Conservation (phyloP, 30 jellyfish, hydroid and myxozoan genomes). For the Mastigias papua region DNA sequence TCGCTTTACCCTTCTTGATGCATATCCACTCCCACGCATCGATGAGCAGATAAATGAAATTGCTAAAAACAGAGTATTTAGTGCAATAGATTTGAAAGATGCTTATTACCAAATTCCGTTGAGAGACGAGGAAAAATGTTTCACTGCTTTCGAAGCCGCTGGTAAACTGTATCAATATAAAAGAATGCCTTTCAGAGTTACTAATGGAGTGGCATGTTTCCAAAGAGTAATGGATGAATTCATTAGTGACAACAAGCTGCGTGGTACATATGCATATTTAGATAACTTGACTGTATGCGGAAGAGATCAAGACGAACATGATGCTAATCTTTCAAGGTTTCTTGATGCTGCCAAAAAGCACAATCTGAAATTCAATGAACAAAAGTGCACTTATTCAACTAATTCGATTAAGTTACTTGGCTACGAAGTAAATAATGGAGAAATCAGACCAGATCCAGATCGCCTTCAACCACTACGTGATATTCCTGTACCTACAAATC, state of each 20-base stretch:
- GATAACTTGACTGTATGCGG: conserved; percentile 72
- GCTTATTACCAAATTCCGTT: conserved; percentile 69
- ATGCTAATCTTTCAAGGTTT: conserved; percentile 56
- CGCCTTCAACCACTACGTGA: conserved; percentile 55
- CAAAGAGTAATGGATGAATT: conserved; percentile 36
- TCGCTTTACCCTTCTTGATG: conserved; percentile 69
- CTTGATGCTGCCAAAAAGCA: conserved; percentile 66
- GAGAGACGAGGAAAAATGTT: conserved; percentile 18
- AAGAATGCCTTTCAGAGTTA: conserved; percentile 71
- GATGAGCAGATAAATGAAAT: conserved; percentile 1
- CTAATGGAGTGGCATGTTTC: conserved; percentile 72
- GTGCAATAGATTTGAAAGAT: conserved; percentile 48
- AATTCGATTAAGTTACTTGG: conserved; percentile 47
- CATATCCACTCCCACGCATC: conserved; percentile 55
- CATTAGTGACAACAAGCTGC: conserved; percentile 19
- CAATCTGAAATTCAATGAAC: conserved; percentile 36
- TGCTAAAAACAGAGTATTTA: conserved; percentile 29
- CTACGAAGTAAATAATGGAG: conserved; percentile 58
- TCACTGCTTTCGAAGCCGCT: conserved; percentile 48
- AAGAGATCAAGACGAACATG: conserved; percentile 72
- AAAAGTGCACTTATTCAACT: conserved; percentile 46
- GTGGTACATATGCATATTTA: conserved; percentile 46
- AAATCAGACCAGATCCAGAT: conserved; percentile 74
- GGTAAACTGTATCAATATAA: conserved; percentile 36
- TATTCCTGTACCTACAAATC: conserved; percentile 53